Evolutionary conservation across 2,888 invertebrate species (phyloP).

Genomic region (Hypomecis atomaria): DNA sequence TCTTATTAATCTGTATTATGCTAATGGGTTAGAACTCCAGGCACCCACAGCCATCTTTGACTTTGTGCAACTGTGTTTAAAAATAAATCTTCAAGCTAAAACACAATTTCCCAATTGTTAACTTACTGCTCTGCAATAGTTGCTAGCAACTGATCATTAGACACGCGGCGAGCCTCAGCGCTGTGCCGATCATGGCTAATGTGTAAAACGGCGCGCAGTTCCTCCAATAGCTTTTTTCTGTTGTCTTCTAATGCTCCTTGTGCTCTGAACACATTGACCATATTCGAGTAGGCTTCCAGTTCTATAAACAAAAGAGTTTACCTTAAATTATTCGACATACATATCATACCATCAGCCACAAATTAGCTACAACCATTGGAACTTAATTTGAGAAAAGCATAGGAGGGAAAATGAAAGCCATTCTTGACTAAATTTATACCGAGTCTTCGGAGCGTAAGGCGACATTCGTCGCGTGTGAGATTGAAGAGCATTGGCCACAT

Average conservation of each 20-base stretch:
- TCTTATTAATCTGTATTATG: slow-evolving; percentile 39
- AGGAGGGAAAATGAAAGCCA: slow-evolving; percentile 84
- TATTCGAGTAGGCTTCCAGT: slow-evolving; percentile 95
- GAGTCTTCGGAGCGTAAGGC: slow-evolving; percentile 93
- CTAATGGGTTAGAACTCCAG: slow-evolving; percentile 52
- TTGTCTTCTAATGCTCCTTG: slow-evolving; percentile 94
- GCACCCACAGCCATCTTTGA: slow-evolving; percentile 76
- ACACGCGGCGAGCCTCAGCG: slow-evolving; percentile 95
- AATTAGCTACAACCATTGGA: slow-evolving; percentile 54
- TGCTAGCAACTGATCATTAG: slow-evolving; percentile 95
- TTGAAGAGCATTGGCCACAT: slow-evolving; percentile 90
- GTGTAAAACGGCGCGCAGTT: slow-evolving; percentile 92
- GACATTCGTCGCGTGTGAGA: slow-evolving; percentile 95
- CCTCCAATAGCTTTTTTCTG: slow-evolving; percentile 93
- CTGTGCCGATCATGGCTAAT: slow-evolving; percentile 96
- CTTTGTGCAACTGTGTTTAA: slow-evolving; percentile 67
- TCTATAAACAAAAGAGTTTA: slow-evolving; percentile 85
- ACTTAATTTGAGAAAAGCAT: slow-evolving; percentile 70
- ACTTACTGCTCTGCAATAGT: slow-evolving; percentile 96
- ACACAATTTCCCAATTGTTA: slow-evolving; percentile 53
- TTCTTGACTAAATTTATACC: slow-evolving; percentile 86
- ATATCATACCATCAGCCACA: slow-evolving; percentile 43
- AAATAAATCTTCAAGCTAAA: slow-evolving; percentile 68
- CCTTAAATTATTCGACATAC: slow-evolving; percentile 45
- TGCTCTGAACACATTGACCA: slow-evolving; percentile 95